Evolutionary conservation across 1,140 invertebrate species (phyloP).

Genomic region (Helicoverpa armigera): DNA sequence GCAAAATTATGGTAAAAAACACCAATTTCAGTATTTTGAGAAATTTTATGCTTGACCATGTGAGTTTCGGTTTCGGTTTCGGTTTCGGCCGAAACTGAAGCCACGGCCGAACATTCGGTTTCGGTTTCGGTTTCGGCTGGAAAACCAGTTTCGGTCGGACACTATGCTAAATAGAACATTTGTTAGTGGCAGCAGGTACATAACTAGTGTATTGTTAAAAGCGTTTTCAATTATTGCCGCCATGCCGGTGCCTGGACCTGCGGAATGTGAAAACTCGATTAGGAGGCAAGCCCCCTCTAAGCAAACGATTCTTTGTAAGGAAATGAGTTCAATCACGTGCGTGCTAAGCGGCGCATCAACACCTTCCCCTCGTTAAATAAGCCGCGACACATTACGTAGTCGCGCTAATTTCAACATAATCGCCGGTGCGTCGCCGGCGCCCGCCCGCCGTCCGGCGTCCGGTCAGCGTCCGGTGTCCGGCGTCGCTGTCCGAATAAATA

Average conservation of each 20-base stretch:
- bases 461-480: slow-evolving; percentile 11
- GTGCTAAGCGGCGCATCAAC: not conserved
- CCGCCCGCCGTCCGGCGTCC: slow-evolving; percentile 7
- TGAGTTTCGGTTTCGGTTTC: no score
- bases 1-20: no score
- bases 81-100: no score
- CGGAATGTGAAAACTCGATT: not conserved
- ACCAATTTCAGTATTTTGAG: no score
- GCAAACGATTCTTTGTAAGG: not conserved
- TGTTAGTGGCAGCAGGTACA: not conserved
- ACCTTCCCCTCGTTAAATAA: slow-evolving; percentile 12
- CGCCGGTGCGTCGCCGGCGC: not conserved
- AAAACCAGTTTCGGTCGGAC: no score
- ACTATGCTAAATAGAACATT: slow-evolving; percentile 37
- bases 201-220: slow-evolving; percentile 23
- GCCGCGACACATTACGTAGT: not conserved
- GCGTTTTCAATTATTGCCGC: not conserved
- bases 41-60: no score
- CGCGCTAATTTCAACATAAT: slow-evolving; percentile 18
- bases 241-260: not conserved
- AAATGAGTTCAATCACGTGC: not conserved
- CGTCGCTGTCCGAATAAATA: slow-evolving; percentile 48
- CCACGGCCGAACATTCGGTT: no score
- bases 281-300: not conserved
- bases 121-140: no score